Evolutionary conservation across 2,888 invertebrate species (phyloP), one percentile per base, ranked within the genome.

Genomic region (Resseliella maxima): DNA sequence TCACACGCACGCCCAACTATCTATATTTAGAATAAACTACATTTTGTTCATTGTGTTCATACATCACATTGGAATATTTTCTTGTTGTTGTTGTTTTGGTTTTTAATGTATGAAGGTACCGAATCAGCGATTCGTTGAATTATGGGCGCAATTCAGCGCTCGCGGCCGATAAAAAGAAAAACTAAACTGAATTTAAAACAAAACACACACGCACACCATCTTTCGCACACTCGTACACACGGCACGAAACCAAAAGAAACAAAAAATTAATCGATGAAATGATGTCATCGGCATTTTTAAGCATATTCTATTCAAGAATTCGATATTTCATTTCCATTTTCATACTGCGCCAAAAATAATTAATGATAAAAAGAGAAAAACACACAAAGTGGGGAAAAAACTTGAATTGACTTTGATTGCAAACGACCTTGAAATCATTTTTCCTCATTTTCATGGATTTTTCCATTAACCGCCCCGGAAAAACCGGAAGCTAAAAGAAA

Each of bases 1-100:
- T 83, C 38, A 83, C 83, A 83, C 38, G 83, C 83, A 83, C 83
- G 83, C 38, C 83, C 38, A 83, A 38, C 38, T n/a, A 83, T 83
- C 83, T 83, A 83, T 83, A 83, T 83, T 83, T 83, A 83, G 83
- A 83, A 83, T 83, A 83, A 83, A 38, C 83, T 38, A 81, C 10
- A 81, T 81, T 21, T 83, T 38, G 24, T 83, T 5, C 72, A 72
- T 72, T 72, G 72, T 72, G 31, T 31, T 18, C 72, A 15, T 35
- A 72, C 72, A 35, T 64, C 72, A 18, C 6, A 6, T 5, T 72
- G 12, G 35, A 35, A 72, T 59, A 18, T 8, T 15, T 50, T 15
- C 18, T 18, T 50, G 46, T 50, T 50, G 46, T 24, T 59, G 50
- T n/a, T n/a, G n/a, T n/a, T n/a, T n/a, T n/a, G n/a, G n/a, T n/a